phyloP scores from a whole-genome alignment of 2,113 vertebrate genomes.

The Meleagris gallopavo region DNA sequence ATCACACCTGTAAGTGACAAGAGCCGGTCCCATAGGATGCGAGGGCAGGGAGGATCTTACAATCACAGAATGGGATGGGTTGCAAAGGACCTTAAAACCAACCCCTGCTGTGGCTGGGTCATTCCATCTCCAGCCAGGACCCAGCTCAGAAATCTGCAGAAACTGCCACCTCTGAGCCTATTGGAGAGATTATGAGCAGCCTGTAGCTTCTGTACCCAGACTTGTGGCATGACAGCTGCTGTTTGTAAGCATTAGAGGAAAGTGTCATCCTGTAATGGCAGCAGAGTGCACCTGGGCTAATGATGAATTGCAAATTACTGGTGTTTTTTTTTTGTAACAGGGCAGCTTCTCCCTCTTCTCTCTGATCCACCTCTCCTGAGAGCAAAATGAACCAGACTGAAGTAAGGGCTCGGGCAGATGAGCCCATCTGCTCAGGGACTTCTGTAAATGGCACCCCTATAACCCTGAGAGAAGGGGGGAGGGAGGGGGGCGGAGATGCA shows the following conservation, averaged over 20 bases:
- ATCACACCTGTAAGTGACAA: constrained; percentile 27
- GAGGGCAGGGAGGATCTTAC: not conserved
- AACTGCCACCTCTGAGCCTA: not conserved
- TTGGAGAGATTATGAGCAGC: not conserved
- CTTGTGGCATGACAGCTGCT: not conserved
- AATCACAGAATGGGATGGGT: too few relatives aligned
- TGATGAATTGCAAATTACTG: not conserved
- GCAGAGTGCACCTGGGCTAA: not conserved
- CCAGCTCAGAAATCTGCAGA: not conserved
- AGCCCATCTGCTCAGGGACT: not conserved
- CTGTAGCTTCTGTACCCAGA: not conserved
- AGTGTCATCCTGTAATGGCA: not conserved
- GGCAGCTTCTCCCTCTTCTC: not conserved
- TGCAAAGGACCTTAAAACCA: too few relatives aligned
- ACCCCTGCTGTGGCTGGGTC: not conserved
- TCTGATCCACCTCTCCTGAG: not conserved
- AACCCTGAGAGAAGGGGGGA: not conserved
- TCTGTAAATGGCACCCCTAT: not conserved
- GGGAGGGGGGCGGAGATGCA: not conserved
- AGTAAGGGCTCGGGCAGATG: not conserved
- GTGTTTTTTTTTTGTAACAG: not conserved
- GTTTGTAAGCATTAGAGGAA: not conserved
- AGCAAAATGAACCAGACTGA: constrained; percentile 2
- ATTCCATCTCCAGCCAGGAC: not conserved
- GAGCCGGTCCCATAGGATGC: rapidly evolving